These are phyloP conservation scores for Nephrocerus scutellatus DNA, from an alignment of 2,888 invertebrate species.

Conservation along the genomic window DNA sequence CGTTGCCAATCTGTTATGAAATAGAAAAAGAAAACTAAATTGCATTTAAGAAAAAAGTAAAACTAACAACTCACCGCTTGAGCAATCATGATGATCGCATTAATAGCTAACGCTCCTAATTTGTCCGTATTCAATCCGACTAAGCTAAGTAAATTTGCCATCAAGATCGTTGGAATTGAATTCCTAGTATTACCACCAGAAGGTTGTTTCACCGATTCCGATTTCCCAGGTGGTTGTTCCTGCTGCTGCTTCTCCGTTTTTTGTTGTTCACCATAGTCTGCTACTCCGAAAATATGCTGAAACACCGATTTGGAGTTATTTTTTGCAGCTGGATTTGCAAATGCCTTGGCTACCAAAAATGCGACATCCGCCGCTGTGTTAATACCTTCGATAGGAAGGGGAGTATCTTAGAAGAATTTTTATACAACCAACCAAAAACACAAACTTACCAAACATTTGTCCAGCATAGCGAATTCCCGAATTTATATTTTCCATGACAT, in stretches of 20 bases:
- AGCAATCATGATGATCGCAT: constrained; percentile 74
- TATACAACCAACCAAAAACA: background rate
- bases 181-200: constrained; percentile 5
- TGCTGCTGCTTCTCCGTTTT: constrained; percentile 16
- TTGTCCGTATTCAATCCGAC: constrained; percentile 70
- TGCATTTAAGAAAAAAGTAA: background rate
- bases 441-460: constrained; percentile 40
- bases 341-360: constrained; percentile 54
- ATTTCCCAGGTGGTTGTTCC: constrained; percentile 22
- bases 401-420: background rate
- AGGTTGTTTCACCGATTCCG: constrained; percentile 4
- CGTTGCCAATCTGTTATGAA: constrained; percentile 34
- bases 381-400: constrained; percentile 41
- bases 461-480: constrained; percentile 43
- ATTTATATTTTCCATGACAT: constrained; percentile 41
- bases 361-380: constrained; percentile 55
- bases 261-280: too few species aligned
- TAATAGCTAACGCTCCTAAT: constrained; percentile 73
- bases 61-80: constrained; percentile 62
- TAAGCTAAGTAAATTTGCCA: constrained; percentile 56
- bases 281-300: too few species aligned
- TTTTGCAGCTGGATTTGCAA: constrained; percentile 34
- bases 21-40: background rate
- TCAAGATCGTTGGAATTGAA: constrained; percentile 19
- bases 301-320: constrained; percentile 21